These are phyloP conservation scores for Micronycteris hirsuta DNA, from an alignment of 2,113 vertebrate species.

Conservation along the genomic window DNA sequence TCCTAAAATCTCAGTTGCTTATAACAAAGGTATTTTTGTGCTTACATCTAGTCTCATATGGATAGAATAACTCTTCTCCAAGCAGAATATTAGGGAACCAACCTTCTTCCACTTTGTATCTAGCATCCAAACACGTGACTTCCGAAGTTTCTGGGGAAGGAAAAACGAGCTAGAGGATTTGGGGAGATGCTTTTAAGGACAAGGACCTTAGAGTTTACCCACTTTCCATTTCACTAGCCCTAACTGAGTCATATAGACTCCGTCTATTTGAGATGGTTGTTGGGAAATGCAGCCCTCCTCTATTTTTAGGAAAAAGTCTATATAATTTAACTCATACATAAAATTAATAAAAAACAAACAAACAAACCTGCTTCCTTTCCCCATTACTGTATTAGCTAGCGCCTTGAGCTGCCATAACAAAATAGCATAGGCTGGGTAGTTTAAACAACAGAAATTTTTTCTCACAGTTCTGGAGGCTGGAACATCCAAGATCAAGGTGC, in stretches of 20 bases:
- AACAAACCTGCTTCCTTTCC: not conserved
- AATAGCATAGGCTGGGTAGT: not conserved
- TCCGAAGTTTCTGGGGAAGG: not conserved
- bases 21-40: not conserved
- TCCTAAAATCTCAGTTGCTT: not conserved
- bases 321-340: not conserved
- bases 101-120: not conserved
- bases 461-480: not conserved
- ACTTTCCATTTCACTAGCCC: not conserved
- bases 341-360: conserved; percentile 2
- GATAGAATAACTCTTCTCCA: not conserved
- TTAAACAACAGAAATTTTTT: not conserved
- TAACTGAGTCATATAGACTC: not conserved
- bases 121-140: not conserved
- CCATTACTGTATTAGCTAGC: not conserved
- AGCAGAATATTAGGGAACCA: not conserved
- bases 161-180: not conserved
- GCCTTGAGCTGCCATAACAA: not conserved
- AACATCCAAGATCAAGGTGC: not conserved
- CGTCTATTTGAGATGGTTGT: not conserved
- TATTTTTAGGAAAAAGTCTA: not conserved
- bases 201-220: not conserved
- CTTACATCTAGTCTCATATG: not conserved
- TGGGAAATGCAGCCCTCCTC: not conserved
- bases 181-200: not conserved